A percentile compares a stretch with the other conserved stretches of the same genome.
Conservation (phyloP, 2,888 invertebrate species). For the Clunio marinus region DNA sequence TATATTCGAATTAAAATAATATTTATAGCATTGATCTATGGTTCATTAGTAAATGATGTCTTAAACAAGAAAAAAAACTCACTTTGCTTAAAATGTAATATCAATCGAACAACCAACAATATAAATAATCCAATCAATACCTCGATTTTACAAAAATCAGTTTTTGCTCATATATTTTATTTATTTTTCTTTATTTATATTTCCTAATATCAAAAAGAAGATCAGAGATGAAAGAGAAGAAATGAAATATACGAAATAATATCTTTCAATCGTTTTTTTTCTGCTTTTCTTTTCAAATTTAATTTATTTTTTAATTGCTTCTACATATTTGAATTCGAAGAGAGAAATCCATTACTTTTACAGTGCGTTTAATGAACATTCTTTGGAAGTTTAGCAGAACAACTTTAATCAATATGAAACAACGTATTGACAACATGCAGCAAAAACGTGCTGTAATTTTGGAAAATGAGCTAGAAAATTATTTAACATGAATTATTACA, state of each 20-base stretch:
- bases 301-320: constrained; percentile 31
- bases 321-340: constrained; percentile 12
- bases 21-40: constrained; percentile 15
- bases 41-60: not conserved
- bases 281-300: constrained; percentile 16
- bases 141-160: not conserved
- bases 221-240: constrained; percentile 11
- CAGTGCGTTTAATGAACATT: not conserved
- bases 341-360: constrained; percentile 3
- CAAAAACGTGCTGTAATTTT: not conserved
- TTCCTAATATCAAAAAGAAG: constrained; percentile 5
- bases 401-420: not conserved
- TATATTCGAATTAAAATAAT: constrained; percentile 22
- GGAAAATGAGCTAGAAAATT: not conserved
- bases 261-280: not conserved
- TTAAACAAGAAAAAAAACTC: not conserved
- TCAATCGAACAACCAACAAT: too few species aligned
- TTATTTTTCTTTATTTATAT: constrained; percentile 14
- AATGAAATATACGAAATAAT: constrained; percentile 3
- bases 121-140: too few species aligned
- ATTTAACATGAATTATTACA: constrained; percentile 28
- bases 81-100: too few species aligned
- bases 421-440: not conserved
- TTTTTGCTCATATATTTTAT: not conserved
- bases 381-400: not conserved